Conservation (phyloP, 2,888 invertebrate genomes). For the Agrotis exclamationis region DNA sequence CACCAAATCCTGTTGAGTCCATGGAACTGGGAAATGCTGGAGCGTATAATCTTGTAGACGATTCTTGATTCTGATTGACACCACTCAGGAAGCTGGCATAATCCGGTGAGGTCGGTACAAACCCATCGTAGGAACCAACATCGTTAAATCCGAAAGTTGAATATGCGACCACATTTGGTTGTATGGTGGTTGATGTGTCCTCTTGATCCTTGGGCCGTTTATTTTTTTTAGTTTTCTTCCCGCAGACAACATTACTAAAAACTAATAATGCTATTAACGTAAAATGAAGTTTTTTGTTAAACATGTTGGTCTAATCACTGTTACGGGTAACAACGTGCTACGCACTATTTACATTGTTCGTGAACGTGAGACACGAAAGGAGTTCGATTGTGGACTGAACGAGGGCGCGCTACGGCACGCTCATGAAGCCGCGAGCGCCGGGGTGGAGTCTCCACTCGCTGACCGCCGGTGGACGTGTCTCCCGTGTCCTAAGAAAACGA, state of each 20-base stretch:
- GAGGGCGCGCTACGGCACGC: conserved; percentile 66
- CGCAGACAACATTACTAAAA: conserved; percentile 69
- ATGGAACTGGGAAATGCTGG: conserved; percentile 85
- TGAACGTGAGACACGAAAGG: conserved; percentile 79
- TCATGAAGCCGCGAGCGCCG: conserved; percentile 67
- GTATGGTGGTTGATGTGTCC: conserved; percentile 76
- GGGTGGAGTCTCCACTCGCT: conserved; percentile 69
- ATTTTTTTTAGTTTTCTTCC: conserved; percentile 79
- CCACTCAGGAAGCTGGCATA: conserved; percentile 79
- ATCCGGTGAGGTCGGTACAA: conserved; percentile 86
- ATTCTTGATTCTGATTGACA: conserved; percentile 79
- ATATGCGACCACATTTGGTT: conserved; percentile 86
- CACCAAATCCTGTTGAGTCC: conserved; percentile 78
- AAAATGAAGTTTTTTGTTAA: conserved; percentile 75
- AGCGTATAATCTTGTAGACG: conserved; percentile 81
- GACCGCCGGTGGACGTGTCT: conserved; percentile 66
- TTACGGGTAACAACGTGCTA: conserved; percentile 70
- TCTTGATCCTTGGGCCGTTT: conserved; percentile 80
- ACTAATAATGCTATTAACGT: conserved; percentile 75
- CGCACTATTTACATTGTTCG: conserved; percentile 82
- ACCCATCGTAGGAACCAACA: conserved; percentile 84
- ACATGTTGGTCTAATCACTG: conserved; percentile 80
- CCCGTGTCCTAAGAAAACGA: conserved; percentile 87
- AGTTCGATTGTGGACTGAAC: conserved; percentile 84
- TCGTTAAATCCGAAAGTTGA: conserved; percentile 88